These are phyloP conservation scores for Temnothorax nylanderi DNA, from an alignment of 1,140 invertebrate species.

Conservation along the genomic window DNA sequence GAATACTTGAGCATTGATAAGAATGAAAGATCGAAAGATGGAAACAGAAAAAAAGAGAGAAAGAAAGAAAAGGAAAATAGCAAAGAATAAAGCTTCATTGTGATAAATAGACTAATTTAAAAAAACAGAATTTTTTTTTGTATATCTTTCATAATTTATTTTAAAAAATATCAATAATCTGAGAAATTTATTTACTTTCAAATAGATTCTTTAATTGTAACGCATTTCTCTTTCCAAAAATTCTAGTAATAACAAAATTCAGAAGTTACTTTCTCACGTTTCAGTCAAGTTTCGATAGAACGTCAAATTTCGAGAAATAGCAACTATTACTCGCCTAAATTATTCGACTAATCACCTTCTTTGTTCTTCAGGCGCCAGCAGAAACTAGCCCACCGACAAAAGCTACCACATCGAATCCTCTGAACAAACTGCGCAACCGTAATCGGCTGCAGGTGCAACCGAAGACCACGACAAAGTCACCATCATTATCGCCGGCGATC, in stretches of 20 bases:
- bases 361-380: conserved; percentile 76
- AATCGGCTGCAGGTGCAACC: conserved; percentile 81
- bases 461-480: conserved; percentile 81
- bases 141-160: not conserved
- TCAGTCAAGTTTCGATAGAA: not conserved
- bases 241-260: not conserved
- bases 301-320: not conserved
- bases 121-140: not conserved
- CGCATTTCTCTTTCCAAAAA: not conserved
- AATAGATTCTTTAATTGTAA: not conserved
- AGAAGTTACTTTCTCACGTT: not conserved
- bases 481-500: conserved; percentile 66
- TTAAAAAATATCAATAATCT: not conserved
- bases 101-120: not conserved
- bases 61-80: conserved; percentile 3
- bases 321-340: not conserved
- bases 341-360: not conserved
- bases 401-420: conserved; percentile 80
- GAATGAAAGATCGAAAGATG: conserved; percentile 7
- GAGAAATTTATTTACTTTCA: not conserved
- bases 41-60: not conserved
- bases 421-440: conserved; percentile 83
- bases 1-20: conserved; percentile 3
- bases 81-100: not conserved
- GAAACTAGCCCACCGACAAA: conserved; percentile 80